These are phyloP conservation scores for Takifugu bimaculatus DNA, from an alignment of 2,113 vertebrate species.

Conservation along the genomic window DNA sequence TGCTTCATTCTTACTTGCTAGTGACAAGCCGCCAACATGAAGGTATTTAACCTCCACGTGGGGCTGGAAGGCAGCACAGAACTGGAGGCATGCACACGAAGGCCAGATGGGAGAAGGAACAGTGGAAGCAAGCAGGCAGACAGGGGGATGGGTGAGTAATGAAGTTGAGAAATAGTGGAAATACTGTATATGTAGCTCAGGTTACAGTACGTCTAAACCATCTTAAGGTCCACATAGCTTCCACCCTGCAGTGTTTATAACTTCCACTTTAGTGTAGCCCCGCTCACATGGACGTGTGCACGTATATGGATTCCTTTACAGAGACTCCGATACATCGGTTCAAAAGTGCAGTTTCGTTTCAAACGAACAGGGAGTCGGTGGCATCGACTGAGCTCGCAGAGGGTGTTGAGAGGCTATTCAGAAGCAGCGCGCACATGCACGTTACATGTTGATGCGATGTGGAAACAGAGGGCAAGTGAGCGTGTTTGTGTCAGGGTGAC, in stretches of 20 bases:
- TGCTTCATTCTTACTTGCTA: conserved; percentile 44
- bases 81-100: conserved; percentile 14
- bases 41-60: conserved; percentile 48
- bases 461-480: conserved; percentile 39
- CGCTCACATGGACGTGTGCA: conserved; percentile 17
- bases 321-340: conserved; percentile 49
- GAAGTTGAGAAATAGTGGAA: conserved; percentile 41
- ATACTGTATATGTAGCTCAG: conserved; percentile 36
- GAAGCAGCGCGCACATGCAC: conserved; percentile 32
- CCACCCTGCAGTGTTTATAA: conserved; percentile 42
- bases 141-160: conserved; percentile 19
- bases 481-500: conserved; percentile 31
- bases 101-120: conserved; percentile 11
- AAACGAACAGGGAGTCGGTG: conserved; percentile 45
- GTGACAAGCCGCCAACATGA: conserved; percentile 48
- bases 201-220: conserved; percentile 51
- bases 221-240: conserved; percentile 36
- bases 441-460: conserved; percentile 45
- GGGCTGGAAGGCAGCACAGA: conserved; percentile 20
- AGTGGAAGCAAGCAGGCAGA: neutral
- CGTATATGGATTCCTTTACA: conserved; percentile 45
- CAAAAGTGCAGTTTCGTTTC: conserved; percentile 63
- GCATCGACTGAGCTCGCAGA: conserved; percentile 56
- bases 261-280: conserved; percentile 20
- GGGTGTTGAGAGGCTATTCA: conserved; percentile 52